Conservation (phyloP, 2,113 vertebrate species). For the Bufo bufo region DNA sequence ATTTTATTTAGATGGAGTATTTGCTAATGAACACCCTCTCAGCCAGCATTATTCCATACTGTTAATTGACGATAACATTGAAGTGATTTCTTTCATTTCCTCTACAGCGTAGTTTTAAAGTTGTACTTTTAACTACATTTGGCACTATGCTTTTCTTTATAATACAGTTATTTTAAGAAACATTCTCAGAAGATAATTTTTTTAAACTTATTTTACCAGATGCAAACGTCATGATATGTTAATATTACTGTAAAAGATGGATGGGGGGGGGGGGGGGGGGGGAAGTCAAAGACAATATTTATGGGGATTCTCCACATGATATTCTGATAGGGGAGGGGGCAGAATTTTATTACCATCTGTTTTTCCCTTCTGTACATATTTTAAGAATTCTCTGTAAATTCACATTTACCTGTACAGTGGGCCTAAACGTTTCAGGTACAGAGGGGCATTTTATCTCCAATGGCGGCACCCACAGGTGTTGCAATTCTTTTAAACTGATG, state of each 20-base stretch:
- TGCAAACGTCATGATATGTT: slow-evolving; percentile 64
- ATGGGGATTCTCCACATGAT: background rate
- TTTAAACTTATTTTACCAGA: slow-evolving; percentile 63
- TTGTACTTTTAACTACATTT: slow-evolving; percentile 79
- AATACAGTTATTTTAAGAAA: slow-evolving; percentile 70
- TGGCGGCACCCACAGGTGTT: slow-evolving; percentile 8
- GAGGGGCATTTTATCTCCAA: slow-evolving; percentile 21
- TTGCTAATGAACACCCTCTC: slow-evolving; percentile 57
- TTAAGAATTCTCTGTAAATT: slow-evolving; percentile 42
- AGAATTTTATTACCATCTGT: slow-evolving; percentile 6
- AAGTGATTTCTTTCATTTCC: slow-evolving; percentile 64
- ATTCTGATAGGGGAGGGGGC: background rate
- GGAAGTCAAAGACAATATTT: slow-evolving; percentile 33
- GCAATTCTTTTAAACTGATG: slow-evolving; percentile 53
- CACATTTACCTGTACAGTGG: slow-evolving; percentile 38
- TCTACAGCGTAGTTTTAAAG: slow-evolving; percentile 72
- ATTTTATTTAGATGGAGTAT: background rate
- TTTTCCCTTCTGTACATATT: slow-evolving; percentile 41
- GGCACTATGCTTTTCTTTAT: slow-evolving; percentile 73
- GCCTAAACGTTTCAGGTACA: slow-evolving; percentile 22
- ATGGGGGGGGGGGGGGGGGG: background rate
- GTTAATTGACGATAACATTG: slow-evolving; percentile 66
- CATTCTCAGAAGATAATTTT: slow-evolving; percentile 64
- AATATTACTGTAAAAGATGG: slow-evolving; percentile 11
- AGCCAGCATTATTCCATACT: slow-evolving; percentile 77